Base-by-base conservation (phyloP, 2,888 invertebrate species). In the Salticus scenicus region DNA sequence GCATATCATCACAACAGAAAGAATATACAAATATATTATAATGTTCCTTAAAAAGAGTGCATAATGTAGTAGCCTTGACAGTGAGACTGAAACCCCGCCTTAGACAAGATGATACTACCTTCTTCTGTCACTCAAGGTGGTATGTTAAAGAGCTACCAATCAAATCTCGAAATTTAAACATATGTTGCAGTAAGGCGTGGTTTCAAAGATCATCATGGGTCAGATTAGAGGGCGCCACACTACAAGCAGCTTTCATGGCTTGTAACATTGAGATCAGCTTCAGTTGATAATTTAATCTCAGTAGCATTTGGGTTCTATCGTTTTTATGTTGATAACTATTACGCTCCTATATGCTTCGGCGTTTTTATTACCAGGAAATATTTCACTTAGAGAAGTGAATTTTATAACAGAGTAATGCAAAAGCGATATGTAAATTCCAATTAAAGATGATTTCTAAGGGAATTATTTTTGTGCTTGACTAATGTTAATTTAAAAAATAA, bases 221-320 rank as follows among this genome's bases (percentile, higher is more conserved):
- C 37, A 37, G 57, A 27, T 72, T 72, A 84, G 83, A 84, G 77
- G 83, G 83, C 76, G 83, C 83, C 77, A 73, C 83, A 31, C 27
- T 73, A 10, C 77, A 73, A 69, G n/a, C 33, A 7, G n/a, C 33
- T 10, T 30, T 14, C 14, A 14, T 10, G 30, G n/a, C 10, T 24
- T 30, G 28, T 28, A 17, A 17, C 1, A 0, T 30, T 0, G 2
- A 66, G 10, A 66, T 30, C 10, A 8, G 30, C 14, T 31, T 66
- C 28, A 66, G 66, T 30, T 31, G 12, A n/a, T 12, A 30, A 31
- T 14, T 30, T 8, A 2, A 12, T 47, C 47, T 17, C 17, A 12
- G 47, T n/a, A n/a, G n/a, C n/a, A n/a, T n/a, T n/a, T n/a, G n/a
- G n/a, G n/a, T n/a, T n/a, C n/a, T n/a, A n/a, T n/a, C n/a, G n/a